phyloP scores from a whole-genome alignment of 2,797 vertebrate species.

The Sus cebifrons region DNA sequence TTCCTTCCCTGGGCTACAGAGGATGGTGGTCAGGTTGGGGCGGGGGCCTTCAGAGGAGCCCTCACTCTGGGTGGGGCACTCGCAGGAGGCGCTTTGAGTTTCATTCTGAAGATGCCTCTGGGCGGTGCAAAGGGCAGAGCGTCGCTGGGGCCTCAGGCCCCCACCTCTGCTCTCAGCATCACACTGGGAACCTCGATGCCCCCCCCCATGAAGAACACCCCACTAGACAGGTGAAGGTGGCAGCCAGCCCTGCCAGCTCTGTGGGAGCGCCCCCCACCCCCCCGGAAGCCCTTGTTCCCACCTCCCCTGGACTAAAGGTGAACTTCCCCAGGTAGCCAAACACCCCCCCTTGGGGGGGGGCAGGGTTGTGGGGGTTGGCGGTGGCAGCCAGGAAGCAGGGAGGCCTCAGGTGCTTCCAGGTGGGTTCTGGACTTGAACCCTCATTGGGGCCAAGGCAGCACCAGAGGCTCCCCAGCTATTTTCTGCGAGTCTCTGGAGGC shows the following conservation, averaged over 20 bases:
- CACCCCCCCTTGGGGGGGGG: not conserved
- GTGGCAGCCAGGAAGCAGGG: not conserved
- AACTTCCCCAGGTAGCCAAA: no score
- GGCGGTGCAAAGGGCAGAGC: no score
- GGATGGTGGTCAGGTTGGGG: not conserved
- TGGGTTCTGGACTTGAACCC: not conserved
- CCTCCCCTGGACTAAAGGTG: not conserved
- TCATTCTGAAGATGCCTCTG: not conserved
- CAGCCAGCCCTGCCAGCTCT: not conserved
- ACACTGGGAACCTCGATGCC: not conserved
- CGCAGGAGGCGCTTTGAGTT: not conserved
- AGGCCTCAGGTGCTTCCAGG: not conserved
- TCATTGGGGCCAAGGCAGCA: not conserved
- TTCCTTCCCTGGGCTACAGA: not conserved
- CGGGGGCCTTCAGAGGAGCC: not conserved
- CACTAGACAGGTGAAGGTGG: not conserved
- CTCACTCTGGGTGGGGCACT: accelerated
- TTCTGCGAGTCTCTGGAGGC: not conserved
- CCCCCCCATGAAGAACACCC: not conserved
- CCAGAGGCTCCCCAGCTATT: not conserved
- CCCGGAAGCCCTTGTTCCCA: accelerated
- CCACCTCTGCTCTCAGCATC: not conserved
- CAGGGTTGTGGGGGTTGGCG: not conserved
- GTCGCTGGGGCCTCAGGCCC: no score
- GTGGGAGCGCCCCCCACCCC: not conserved